phyloP scores from a whole-genome alignment of 2,888 invertebrate species.

The Portevinia maculata region DNA sequence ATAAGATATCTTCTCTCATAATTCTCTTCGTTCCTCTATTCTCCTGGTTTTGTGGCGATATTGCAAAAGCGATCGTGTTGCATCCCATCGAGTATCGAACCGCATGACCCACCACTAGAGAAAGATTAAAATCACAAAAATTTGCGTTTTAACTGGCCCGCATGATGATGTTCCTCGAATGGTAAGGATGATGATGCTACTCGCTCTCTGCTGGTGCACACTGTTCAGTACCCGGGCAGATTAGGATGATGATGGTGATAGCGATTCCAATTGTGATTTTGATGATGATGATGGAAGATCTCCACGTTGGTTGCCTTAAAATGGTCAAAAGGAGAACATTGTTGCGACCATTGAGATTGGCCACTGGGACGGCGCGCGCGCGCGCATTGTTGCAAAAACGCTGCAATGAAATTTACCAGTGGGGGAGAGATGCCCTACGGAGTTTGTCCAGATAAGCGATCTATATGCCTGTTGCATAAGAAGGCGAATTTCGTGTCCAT shows the following conservation, averaged over 20 bases:
- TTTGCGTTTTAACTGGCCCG: constrained; percentile 72
- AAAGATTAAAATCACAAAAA: constrained; percentile 63
- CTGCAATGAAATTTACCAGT: constrained; percentile 70
- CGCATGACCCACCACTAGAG: constrained; percentile 63
- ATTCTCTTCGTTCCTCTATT: constrained; percentile 10
- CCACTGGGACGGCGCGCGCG: constrained; percentile 34
- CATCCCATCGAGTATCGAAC: constrained; percentile 73
- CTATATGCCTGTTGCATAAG: constrained; percentile 62
- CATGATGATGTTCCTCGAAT: constrained; percentile 68
- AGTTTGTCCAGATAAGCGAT: constrained; percentile 65
- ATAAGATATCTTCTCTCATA: constrained; percentile 17
- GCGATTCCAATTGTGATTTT: constrained; percentile 28
- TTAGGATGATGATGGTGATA: constrained; percentile 50
- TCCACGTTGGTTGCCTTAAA: constrained; percentile 32
- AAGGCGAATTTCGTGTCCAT: constrained; percentile 5
- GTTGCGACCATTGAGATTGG: constrained; percentile 36
- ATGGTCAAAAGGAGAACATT: constrained; percentile 58
- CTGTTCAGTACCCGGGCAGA: constrained; percentile 22
- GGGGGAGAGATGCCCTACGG: constrained; percentile 68
- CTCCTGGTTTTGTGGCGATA: constrained; percentile 13
- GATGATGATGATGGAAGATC: constrained; percentile 58
- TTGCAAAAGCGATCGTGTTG: constrained; percentile 67
- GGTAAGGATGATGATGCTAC: constrained; percentile 61
- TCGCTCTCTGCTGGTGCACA: constrained; percentile 21
- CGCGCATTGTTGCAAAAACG: constrained; percentile 40